phyloP scores from a whole-genome alignment of 2,888 invertebrate species.

The Drosophila sordidapex region DNA sequence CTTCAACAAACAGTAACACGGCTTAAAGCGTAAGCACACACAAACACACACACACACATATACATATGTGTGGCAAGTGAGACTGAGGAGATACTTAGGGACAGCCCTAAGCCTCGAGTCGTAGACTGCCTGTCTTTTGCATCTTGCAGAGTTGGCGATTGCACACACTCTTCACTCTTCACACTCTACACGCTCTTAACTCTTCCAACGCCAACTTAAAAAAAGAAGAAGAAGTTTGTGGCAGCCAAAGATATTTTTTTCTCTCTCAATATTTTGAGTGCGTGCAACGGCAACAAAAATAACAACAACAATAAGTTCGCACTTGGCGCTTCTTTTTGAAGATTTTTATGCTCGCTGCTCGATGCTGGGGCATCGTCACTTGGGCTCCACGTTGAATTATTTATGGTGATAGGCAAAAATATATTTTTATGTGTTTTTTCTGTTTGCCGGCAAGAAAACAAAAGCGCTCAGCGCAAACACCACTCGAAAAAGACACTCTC shows the following conservation, averaged over 20 bases:
- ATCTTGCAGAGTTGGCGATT: slow-evolving; percentile 42
- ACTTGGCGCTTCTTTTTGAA: slow-evolving; percentile 80
- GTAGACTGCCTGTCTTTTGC: slow-evolving; percentile 77
- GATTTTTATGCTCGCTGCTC: slow-evolving; percentile 65
- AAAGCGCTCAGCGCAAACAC: slow-evolving; percentile 65
- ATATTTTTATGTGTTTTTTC: slow-evolving; percentile 69
- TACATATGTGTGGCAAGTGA: slow-evolving; percentile 8
- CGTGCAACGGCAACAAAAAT: slow-evolving; percentile 55
- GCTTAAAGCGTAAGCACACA: slow-evolving; percentile 48
- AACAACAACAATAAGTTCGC: slow-evolving; percentile 60
- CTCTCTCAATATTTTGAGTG: slow-evolving; percentile 68
- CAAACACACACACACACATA: slow-evolving; percentile 4
- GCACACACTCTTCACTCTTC: slow-evolving; percentile 32
- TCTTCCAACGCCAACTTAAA: slow-evolving; percentile 48
- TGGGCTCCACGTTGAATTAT: slow-evolving; percentile 72
- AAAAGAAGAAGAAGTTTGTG: slow-evolving; percentile 24
- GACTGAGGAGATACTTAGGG: slow-evolving; percentile 56
- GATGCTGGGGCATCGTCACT: slow-evolving; percentile 35
- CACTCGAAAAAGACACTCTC: slow-evolving; percentile 72
- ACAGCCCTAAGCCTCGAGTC: slow-evolving; percentile 58
- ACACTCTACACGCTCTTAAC: slow-evolving; percentile 23
- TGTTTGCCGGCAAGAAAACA: slow-evolving; percentile 74
- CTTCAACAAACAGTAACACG: slow-evolving; percentile 46
- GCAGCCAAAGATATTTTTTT: slow-evolving; percentile 38
- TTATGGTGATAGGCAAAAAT: slow-evolving; percentile 81